Evolutionary conservation across 2,797 vertebrate genomes (phyloP), one percentile per base, ranked within the genome.

Genomic region (Sebastes flavidus): DNA sequence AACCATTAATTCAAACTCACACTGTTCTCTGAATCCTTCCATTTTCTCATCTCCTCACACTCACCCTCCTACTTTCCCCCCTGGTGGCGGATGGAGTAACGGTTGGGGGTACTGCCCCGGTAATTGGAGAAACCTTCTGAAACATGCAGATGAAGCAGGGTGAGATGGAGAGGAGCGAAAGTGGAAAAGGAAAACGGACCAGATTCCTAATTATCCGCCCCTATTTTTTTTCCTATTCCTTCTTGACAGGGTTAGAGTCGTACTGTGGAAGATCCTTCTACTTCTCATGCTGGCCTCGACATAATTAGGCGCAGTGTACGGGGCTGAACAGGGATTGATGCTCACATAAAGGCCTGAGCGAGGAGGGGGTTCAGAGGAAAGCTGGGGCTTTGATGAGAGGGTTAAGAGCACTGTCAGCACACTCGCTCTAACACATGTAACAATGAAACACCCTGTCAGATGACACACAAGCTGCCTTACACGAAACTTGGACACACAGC

Each of bases 131-230:
- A 87, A 85, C 72, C 92, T 93, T 95, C 94, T 88, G 85, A 94
- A 95, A 95, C 89, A 95, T 94, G 93, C 93, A 95, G 92, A 95
- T 96, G 93, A 94, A 91, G 85, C 83, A 38, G 84, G 78, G 86
- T 80, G 90, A 89, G 84, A 86, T 61, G 77, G 79, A 88, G 80
- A 87, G 80, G 59, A 88, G 85, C 1, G 30, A 79, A 86, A 88
- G 72, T 60, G 85, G 81, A 82, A 88, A 81, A 74, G 85, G 87
- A 90, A 95, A 93, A 86, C 6, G 79, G 91, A 90, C 85, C 76
- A 85, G 65, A 91, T 93, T 94, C 82, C 83, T 95, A 95, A 95
- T 95, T 93, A 95, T 76, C 84, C 16, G 0, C 60, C 61, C 71
- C 60, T 86, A 22, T 54, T 54, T 54, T 22, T 34, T 5, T 67